These are phyloP conservation scores for Danionella cerebrum DNA, from an alignment of 2,113 vertebrate genomes.

Conservation along the genomic window DNA sequence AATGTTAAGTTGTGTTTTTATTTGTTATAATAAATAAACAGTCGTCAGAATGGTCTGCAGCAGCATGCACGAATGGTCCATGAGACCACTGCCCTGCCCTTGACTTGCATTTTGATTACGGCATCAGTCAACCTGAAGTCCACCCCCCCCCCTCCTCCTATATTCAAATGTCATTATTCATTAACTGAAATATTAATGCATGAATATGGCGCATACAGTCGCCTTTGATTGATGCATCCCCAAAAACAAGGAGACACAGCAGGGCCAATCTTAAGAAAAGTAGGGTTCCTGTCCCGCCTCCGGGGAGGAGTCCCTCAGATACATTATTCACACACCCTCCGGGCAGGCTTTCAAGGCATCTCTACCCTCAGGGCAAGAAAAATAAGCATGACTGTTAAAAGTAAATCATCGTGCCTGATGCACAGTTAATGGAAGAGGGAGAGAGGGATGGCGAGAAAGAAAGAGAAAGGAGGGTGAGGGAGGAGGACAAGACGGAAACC, in stretches of 20 bases:
- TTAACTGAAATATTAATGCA: conserved; percentile 98
- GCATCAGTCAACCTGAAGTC: conserved; percentile 21
- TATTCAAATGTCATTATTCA: conserved; percentile 83
- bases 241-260: conserved; percentile 94
- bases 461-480: conserved; percentile 41
- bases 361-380: conserved; percentile 90
- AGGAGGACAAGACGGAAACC: conserved; percentile 68
- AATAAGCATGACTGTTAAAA: conserved; percentile 98
- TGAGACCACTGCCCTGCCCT: not conserved
- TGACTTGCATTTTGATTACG: conserved; percentile 58
- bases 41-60: not conserved
- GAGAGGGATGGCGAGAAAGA: conserved; percentile 52
- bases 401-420: conserved; percentile 98
- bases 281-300: conserved; percentile 86
- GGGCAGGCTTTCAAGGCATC: conserved; percentile 98
- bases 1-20: no score
- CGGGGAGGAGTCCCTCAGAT: conserved; percentile 95
- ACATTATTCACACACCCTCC: conserved; percentile 98
- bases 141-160: conserved; percentile 37
- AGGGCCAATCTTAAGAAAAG: conserved; percentile 91
- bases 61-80: not conserved
- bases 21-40: no score
- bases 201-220: conserved; percentile 85
- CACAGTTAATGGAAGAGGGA: conserved; percentile 92
- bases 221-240: conserved; percentile 93